phyloP scores from a whole-genome alignment of 2,113 vertebrate genomes.

The Rhinogobius similis region DNA sequence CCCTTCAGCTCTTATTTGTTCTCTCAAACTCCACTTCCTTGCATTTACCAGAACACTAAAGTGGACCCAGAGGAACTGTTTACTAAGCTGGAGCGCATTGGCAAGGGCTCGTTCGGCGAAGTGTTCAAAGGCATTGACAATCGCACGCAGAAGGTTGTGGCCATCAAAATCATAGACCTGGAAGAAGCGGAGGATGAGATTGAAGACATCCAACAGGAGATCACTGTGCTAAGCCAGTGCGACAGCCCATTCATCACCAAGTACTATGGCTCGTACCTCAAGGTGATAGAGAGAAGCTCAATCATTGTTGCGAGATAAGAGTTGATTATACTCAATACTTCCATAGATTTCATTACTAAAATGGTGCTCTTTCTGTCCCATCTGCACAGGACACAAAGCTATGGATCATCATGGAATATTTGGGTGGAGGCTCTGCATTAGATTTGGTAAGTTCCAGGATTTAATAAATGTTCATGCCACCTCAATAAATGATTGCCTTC shows the following conservation, averaged over 20 bases:
- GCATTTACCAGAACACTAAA: conserved; percentile 81
- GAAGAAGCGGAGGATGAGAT: conserved; percentile 99
- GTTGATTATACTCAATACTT: background rate
- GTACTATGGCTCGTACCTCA: conserved; percentile 97
- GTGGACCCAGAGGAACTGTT: conserved; percentile 95
- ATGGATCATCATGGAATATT: conserved; percentile 98
- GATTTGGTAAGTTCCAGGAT: conserved; percentile 84
- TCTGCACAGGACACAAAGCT: conserved; percentile 88
- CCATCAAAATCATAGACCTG: conserved; percentile 98
- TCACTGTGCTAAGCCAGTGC: conserved; percentile 97
- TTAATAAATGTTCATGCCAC: background rate
- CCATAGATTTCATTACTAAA: background rate
- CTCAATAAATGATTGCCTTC: background rate
- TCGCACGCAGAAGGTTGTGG: conserved; percentile 96
- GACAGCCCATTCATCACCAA: conserved; percentile 98
- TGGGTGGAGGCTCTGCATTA: conserved; percentile 92
- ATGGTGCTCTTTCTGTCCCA: conserved; percentile 9
- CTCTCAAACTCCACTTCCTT: conserved; percentile 3
- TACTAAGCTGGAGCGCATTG: conserved; percentile 96
- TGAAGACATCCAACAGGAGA: conserved; percentile 98
- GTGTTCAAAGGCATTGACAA: conserved; percentile 99
- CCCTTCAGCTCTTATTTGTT: conserved; percentile 35
- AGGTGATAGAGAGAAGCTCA: conserved; percentile 78
- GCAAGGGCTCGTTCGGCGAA: conserved; percentile 97
- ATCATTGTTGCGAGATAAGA: background rate